A percentile compares a stretch with the other conserved stretches of the same genome.
phyloP scores from a whole-genome alignment of 1,140 invertebrate genomes.

The Wasmannia auropunctata region DNA sequence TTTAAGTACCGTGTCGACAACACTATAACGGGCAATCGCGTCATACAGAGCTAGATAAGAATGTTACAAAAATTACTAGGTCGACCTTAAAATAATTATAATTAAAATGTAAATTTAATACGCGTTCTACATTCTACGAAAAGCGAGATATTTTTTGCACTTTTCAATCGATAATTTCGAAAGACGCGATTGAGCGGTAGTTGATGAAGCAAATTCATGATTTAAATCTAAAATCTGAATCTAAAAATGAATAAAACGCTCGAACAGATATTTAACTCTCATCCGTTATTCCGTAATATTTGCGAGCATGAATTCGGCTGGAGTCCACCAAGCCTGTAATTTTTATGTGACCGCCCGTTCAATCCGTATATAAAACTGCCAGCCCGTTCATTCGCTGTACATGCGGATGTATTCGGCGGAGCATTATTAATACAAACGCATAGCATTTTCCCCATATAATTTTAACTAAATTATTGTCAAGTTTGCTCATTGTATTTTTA shows the following conservation, averaged over 20 bases:
- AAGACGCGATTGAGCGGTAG: background rate
- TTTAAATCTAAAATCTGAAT: background rate
- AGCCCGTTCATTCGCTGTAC: background rate
- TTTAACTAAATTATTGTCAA: background rate
- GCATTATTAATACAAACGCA: background rate
- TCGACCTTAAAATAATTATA: background rate
- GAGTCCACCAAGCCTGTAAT: slow-evolving; percentile 1
- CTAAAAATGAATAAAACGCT: slow-evolving; percentile 8
- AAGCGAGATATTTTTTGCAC: background rate
- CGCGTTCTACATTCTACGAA: background rate
- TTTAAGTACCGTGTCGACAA: slow-evolving; percentile 12
- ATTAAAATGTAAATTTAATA: background rate
- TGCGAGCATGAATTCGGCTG: background rate
- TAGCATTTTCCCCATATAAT: background rate
- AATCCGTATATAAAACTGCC: slow-evolving; percentile 36
- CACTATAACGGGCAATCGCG: background rate
- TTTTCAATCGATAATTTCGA: background rate
- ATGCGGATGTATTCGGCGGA: background rate
- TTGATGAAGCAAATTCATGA: no score
- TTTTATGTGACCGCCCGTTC: slow-evolving; percentile 22
- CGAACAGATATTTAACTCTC: slow-evolving; percentile 12
- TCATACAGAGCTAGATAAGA: background rate
- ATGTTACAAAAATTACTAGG: background rate
- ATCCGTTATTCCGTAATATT: background rate
- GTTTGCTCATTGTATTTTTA: background rate